Base-by-base conservation (phyloP, 2,888 invertebrate genomes). In the Ichneumoninae sp. region DNA sequence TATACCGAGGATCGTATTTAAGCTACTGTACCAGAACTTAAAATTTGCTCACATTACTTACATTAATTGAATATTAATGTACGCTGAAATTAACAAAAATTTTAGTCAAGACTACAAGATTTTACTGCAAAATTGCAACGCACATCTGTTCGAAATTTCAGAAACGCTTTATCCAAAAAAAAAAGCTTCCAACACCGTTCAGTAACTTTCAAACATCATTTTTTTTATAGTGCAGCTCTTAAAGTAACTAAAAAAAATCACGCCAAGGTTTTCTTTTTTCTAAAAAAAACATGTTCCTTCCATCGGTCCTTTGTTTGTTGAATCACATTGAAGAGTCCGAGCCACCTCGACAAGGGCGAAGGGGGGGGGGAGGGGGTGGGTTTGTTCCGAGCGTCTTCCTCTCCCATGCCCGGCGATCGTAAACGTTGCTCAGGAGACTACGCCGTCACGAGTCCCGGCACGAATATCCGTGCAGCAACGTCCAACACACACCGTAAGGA, bases 401-500 rank as follows among this genome's bases (percentile, higher is more conserved):
- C 63, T 50, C 47, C 47, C 50, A 50, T 19, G 50, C 74, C 50
- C 74, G 47, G 6, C 13, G 65, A 50, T 75, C 75, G 52, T 75
- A 75, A 75, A 75, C 65, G 74, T 33, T 47, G 57, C 63, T 33
- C 22, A 22, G 47, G 50, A 30, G 63, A 74, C 74, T 74, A 50
- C 22, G 74, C 44, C 47, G 74, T 63, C 65, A 33, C 65, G 75
- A 65, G 65, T 54, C 33, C 66, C 36, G 66, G 52, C 66, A 66
- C 52, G 30, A 63, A 63, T 33, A 33, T 30, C 33, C 33, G 30
- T 54, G 26, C 52, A 36, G 40, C 52, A 79, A 63, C n/a, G 16
- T 50, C n/a, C 33, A 57, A 66, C 77, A 78, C 40, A 65, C 69
- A 82, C 74, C 50, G 52, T 19, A 6, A 75, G 52, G 63, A 50